Percentiles rank a stretch among this genome's conserved stretches.
Conservation (phyloP, 2,797 vertebrate species). For the Acestrorhynchus altus region DNA sequence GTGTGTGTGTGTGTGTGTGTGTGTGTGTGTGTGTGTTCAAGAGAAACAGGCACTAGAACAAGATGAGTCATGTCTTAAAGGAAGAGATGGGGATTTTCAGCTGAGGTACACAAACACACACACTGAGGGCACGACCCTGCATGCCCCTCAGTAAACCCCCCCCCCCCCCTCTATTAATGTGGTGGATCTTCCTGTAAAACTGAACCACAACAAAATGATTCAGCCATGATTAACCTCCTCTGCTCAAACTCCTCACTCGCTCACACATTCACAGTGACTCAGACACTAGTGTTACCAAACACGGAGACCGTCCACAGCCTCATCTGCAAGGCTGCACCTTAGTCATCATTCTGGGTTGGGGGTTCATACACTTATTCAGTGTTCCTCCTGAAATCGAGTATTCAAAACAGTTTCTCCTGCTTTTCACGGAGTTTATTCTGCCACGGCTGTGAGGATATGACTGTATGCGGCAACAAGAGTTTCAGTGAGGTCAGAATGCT, state of each 20-base stretch:
- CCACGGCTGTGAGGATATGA: too few species aligned
- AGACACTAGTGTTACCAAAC: constrained; percentile 1
- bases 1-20: neutral
- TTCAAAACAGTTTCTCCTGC: too few species aligned
- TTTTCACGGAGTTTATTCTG: too few species aligned
- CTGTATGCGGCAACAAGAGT: too few species aligned
- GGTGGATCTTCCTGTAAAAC: constrained; percentile 33
- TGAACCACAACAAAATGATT: constrained; percentile 31
- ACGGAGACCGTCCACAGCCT: neutral
- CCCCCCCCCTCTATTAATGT: constrained; percentile 29
- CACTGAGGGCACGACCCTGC: constrained; percentile 4
- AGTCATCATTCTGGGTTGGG: neutral
- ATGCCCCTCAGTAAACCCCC: constrained; percentile 12
- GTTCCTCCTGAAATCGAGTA: too few species aligned
- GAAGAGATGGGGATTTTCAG: constrained; percentile 9
- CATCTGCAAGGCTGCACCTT: neutral
- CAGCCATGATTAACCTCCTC: constrained; percentile 37
- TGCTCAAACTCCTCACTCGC: neutral
- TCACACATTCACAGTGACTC: constrained; percentile 26
- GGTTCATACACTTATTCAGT: neutral
- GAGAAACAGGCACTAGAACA: neutral
- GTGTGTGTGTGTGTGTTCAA: neutral
- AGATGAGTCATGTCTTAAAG: constrained; percentile 30
- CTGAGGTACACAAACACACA: constrained; percentile 8
- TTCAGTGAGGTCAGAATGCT: too few species aligned